These are phyloP conservation scores for Hesperia comma DNA, from an alignment of 2,888 invertebrate species.

Conservation along the genomic window DNA sequence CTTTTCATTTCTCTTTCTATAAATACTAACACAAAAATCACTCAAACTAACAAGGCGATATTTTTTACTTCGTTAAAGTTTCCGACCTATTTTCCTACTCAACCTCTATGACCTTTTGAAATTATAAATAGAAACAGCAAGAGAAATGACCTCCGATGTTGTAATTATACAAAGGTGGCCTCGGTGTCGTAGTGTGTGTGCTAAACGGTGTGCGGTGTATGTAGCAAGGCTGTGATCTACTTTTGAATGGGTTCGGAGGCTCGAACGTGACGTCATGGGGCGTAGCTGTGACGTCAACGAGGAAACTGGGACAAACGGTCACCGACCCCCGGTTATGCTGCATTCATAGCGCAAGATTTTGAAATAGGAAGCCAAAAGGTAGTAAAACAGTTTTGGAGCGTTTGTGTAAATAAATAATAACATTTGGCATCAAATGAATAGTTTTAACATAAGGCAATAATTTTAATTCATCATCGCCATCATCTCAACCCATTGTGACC, in stretches of 20 bases:
- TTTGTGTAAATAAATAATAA: not conserved
- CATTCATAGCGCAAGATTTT: slow-evolving; percentile 57
- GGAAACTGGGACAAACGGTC: slow-evolving; percentile 76
- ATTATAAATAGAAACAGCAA: slow-evolving; percentile 56
- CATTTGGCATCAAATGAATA: too few relatives aligned
- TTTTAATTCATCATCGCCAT: too few relatives aligned
- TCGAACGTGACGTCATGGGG: slow-evolving; percentile 76
- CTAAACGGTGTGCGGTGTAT: slow-evolving; percentile 44
- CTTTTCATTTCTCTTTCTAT: not conserved
- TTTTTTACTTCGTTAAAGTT: slow-evolving; percentile 28
- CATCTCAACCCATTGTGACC: too few relatives aligned
- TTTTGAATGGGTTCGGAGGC: slow-evolving; percentile 80
- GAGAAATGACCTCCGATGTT: slow-evolving; percentile 65
- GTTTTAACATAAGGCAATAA: too few relatives aligned
- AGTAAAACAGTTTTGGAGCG: not conserved
- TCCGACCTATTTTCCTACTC: slow-evolving; percentile 19
- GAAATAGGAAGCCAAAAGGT: not conserved
- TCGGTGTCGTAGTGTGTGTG: slow-evolving; percentile 52
- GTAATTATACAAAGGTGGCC: slow-evolving; percentile 54
- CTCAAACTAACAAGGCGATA: too few relatives aligned
- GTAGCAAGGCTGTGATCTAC: slow-evolving; percentile 72
- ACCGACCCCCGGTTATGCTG: slow-evolving; percentile 66
- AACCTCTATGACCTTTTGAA: slow-evolving; percentile 52
- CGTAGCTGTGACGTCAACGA: slow-evolving; percentile 77
- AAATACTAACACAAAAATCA: too few relatives aligned